phyloP scores from a whole-genome alignment of 2,797 vertebrate species.

The Avahi laniger region DNA sequence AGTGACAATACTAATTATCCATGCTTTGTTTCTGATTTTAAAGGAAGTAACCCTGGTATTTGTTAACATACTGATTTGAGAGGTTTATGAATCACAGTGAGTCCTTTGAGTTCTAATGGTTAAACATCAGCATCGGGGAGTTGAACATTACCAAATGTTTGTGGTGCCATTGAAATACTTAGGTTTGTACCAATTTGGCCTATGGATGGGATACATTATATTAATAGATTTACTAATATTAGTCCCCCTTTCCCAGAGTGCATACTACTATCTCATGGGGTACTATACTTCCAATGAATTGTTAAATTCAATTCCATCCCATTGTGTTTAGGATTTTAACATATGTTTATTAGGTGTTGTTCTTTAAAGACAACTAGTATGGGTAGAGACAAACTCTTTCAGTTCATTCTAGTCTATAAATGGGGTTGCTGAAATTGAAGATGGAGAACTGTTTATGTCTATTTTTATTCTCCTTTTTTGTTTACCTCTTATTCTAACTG shows the following conservation, averaged over 20 bases:
- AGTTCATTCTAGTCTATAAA: background rate
- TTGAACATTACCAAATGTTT: background rate
- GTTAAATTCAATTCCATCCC: background rate
- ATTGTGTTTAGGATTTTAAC: background rate
- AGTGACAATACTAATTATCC: background rate
- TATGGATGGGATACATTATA: background rate
- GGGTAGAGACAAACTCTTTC: background rate
- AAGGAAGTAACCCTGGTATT: background rate
- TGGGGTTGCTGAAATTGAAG: background rate
- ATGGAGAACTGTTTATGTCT: background rate
- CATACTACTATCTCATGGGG: background rate
- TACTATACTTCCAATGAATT: slow-evolving; percentile 2
- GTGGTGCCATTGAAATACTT: slow-evolving; percentile 42
- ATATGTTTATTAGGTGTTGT: background rate
- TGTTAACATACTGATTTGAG: slow-evolving; percentile 20
- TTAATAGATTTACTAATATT: slow-evolving; percentile 11
- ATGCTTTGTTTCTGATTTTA: background rate
- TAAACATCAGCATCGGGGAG: background rate
- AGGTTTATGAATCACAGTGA: slow-evolving; percentile 4
- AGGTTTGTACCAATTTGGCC: background rate
- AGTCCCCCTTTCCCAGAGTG: background rate
- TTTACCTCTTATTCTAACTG: background rate
- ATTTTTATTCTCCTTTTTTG: background rate
- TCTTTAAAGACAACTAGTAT: background rate
- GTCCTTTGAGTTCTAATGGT: background rate